These are phyloP conservation scores for Gallinago undulata DNA, from an alignment of 2,113 vertebrate genomes.

Conservation along the genomic window DNA sequence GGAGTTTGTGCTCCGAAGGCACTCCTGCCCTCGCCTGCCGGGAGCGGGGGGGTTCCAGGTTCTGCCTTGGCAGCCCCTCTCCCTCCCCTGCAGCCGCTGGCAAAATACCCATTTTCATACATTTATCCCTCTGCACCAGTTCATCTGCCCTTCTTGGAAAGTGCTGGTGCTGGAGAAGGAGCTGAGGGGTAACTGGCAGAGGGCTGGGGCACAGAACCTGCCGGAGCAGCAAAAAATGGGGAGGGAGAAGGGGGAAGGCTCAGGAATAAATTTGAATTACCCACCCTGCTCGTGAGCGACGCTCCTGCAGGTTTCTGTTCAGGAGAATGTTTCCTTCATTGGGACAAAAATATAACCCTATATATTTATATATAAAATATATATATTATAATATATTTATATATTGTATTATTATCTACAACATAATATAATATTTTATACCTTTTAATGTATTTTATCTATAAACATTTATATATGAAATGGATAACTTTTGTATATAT, in stretches of 20 bases:
- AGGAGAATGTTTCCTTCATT: not conserved
- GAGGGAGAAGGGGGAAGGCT: not conserved
- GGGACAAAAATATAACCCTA: not conserved
- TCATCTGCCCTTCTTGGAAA: not conserved
- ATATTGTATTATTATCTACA: too few species aligned
- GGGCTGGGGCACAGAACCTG: not conserved
- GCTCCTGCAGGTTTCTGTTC: not conserved
- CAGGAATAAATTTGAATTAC: rapidly evolving
- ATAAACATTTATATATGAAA: too few species aligned
- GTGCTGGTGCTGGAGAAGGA: not conserved
- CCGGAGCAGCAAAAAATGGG: not conserved
- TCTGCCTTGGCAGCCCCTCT: not conserved
- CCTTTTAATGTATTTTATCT: too few species aligned
- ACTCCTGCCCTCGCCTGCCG: not conserved
- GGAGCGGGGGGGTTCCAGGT: not conserved
- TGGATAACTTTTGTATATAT: too few species aligned
- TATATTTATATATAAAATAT: too few species aligned
- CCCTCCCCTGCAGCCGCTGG: not conserved
- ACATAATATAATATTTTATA: too few species aligned
- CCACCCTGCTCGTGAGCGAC: not conserved
- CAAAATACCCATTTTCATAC: not conserved
- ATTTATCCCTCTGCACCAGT: not conserved
- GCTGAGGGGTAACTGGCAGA: rapidly evolving
- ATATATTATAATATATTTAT: too few species aligned
- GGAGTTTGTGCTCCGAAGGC: not conserved